Percentiles rank a stretch among this genome's conserved stretches.
Evolutionary conservation across 92 coral and sea anemone genomes (phyloP).

Genomic region (Parazoanthus darwini): DNA sequence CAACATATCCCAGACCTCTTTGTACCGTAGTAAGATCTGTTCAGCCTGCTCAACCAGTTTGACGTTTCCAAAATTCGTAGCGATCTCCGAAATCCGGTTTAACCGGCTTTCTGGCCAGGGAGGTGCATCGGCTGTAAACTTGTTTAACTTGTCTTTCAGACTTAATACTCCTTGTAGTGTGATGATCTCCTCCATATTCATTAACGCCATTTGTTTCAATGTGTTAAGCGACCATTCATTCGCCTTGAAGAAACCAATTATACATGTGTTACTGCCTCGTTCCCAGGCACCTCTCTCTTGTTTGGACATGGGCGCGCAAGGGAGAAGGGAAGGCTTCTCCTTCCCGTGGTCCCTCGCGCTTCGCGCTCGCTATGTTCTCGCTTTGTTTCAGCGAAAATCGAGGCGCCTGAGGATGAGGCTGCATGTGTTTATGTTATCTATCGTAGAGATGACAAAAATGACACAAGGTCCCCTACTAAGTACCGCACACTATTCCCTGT

Average conservation of each 20-base stretch:
- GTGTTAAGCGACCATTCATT: conserved; percentile 94
- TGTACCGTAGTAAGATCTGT: conserved; percentile 74
- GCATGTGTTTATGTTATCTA: too few relatives aligned
- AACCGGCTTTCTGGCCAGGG: conserved; percentile 89
- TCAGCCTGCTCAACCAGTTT: conserved; percentile 81
- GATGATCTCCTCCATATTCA: conserved; percentile 97
- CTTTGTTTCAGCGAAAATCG: too few relatives aligned
- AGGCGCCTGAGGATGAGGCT: too few relatives aligned
- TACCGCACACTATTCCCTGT: too few relatives aligned
- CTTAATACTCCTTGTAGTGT: conserved; percentile 81
- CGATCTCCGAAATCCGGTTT: conserved; percentile 83
- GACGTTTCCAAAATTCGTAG: conserved; percentile 74
- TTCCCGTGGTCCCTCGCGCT: too few relatives aligned
- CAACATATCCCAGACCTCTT: conserved; percentile 91
- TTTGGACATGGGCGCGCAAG: too few relatives aligned
- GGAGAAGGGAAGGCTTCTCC: too few relatives aligned
- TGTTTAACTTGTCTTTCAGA: conserved; percentile 70
- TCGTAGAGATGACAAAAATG: too few relatives aligned
- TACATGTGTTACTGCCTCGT: too few relatives aligned
- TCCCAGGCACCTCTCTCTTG: too few relatives aligned
- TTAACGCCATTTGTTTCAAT: conserved; percentile 85
- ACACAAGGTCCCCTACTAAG: too few relatives aligned
- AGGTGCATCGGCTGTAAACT: conserved; percentile 70
- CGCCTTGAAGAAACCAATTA: conserved; percentile 50
- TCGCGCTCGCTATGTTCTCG: too few relatives aligned